Evolutionary conservation across 2,888 invertebrate genomes (phyloP).

Genomic region (Andrena praecox): DNA sequence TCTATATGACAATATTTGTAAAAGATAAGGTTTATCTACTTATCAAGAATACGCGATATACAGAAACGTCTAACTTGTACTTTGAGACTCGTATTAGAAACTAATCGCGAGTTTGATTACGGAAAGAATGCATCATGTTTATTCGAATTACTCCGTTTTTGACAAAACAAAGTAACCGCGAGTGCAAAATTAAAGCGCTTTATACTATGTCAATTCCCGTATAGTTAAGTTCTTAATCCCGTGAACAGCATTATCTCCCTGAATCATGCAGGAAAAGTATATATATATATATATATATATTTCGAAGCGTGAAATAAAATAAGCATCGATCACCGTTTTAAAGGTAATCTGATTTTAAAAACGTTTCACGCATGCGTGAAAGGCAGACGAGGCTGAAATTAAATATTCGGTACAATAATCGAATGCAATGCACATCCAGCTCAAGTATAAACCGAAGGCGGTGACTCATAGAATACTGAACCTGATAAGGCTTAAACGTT

Average conservation of each 20-base stretch:
- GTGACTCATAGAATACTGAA: constrained; percentile 55
- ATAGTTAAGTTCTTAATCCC: background rate
- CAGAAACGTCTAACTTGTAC: background rate
- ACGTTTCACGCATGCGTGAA: background rate
- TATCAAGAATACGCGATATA: constrained; percentile 26
- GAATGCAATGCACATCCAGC: constrained; percentile 8
- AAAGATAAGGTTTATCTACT: constrained; percentile 47
- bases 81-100: constrained; percentile 2
- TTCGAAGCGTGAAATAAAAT: background rate
- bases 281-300: background rate
- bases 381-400: constrained; percentile 2
- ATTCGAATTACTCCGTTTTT: background rate
- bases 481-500: constrained; percentile 51
- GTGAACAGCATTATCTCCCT: background rate
- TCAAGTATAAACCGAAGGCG: constrained; percentile 41
- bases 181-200: background rate
- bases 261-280: background rate
- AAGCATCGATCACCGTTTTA: background rate
- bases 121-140: background rate
- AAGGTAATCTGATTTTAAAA: background rate
- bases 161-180: background rate
- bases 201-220: background rate
- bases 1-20: background rate
- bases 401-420: background rate
- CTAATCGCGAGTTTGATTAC: background rate